Conservation (phyloP, 2,797 vertebrate genomes). For the Peromyscus aztecus region DNA sequence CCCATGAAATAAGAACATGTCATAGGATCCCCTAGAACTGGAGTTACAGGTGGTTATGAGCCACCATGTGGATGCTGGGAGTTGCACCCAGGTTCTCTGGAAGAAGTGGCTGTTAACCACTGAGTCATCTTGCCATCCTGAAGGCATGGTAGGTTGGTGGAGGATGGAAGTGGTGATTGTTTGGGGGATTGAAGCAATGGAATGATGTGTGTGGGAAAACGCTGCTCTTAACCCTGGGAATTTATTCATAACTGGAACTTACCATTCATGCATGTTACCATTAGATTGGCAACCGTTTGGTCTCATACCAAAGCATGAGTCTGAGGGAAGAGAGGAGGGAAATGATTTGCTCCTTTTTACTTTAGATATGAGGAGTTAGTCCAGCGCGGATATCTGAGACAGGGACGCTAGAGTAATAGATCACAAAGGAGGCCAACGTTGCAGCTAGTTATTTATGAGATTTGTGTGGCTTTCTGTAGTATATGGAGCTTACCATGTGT, state of each 20-base stretch:
- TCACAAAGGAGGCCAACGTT: background rate
- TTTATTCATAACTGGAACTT: constrained; percentile 33
- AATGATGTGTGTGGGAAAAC: background rate
- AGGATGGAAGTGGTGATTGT: background rate
- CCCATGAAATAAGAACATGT: background rate
- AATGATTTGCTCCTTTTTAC: background rate
- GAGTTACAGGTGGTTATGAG: background rate
- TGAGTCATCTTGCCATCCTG: background rate
- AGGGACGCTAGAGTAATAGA: background rate
- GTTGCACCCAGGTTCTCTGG: background rate
- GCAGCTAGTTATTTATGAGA: constrained; percentile 2
- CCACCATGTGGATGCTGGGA: background rate
- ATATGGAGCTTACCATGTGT: background rate
- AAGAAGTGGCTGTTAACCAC: background rate
- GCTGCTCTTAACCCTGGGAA: background rate
- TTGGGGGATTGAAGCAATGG: background rate
- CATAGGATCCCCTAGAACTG: background rate
- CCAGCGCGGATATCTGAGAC: background rate
- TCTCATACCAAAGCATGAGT: background rate
- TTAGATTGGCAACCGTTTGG: background rate
- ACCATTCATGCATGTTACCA: background rate
- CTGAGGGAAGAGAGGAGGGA: background rate
- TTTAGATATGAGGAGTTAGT: background rate
- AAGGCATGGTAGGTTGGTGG: background rate
- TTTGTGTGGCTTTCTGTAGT: constrained; percentile 15